Evolutionary conservation across 2,113 vertebrate species (phyloP).

Genomic region (Cyanoderma ruficeps): DNA sequence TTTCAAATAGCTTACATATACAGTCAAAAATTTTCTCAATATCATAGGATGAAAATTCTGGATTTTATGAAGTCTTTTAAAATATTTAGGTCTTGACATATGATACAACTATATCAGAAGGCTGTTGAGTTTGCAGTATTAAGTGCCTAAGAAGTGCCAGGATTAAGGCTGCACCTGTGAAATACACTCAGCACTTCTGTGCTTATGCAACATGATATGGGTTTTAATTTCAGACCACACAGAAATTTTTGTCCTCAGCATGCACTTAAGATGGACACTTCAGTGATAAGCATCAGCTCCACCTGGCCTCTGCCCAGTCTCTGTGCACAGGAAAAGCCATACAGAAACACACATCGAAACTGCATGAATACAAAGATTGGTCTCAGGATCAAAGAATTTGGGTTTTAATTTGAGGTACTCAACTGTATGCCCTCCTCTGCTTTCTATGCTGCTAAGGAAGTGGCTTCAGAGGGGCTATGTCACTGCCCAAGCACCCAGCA

Average conservation of each 20-base stretch:
- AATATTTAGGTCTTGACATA: neutral
- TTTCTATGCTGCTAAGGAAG: neutral
- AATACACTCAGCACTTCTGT: neutral
- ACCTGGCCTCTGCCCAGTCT: neutral
- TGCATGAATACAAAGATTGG: neutral
- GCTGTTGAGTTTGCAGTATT: neutral
- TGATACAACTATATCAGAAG: neutral
- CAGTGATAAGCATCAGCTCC: neutral
- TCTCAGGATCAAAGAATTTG: neutral
- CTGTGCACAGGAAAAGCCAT: neutral
- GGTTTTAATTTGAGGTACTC: neutral
- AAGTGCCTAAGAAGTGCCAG: neutral
- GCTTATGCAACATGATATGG: neutral
- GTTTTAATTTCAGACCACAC: neutral
- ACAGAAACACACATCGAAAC: neutral
- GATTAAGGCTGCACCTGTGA: neutral
- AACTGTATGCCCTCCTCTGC: neutral
- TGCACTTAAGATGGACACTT: neutral
- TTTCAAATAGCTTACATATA: neutral
- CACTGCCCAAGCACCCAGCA: neutral
- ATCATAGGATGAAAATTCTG: neutral
- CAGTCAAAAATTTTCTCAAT: neutral
- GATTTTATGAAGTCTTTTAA: neutral
- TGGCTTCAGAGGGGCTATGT: fast-evolving
- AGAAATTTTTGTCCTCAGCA: neutral